Evolutionary conservation across 2,888 invertebrate species (phyloP).

Genomic region (Hirtodrosophila histrioides): DNA sequence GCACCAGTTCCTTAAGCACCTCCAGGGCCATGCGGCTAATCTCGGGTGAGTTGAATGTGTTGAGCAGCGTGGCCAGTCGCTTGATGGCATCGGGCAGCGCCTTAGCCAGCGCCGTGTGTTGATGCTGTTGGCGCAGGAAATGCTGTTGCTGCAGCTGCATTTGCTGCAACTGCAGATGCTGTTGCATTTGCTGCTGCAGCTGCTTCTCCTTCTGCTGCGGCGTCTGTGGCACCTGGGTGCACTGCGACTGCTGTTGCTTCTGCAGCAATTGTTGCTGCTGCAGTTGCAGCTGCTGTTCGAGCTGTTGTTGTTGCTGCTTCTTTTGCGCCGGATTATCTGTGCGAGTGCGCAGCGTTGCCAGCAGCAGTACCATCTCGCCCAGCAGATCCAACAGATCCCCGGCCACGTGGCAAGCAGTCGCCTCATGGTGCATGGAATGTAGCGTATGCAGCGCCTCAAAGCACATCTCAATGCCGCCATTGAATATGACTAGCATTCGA

Average conservation of each 20-base stretch:
- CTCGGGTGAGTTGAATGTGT: constrained; percentile 94
- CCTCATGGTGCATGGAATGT: constrained; percentile 97
- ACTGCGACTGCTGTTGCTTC: constrained; percentile 70
- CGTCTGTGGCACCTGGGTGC: constrained; percentile 71
- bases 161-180: constrained; percentile 77
- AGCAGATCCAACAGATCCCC: constrained; percentile 94
- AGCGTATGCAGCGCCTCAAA: constrained; percentile 93
- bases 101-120: constrained; percentile 86
- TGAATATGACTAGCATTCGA: constrained; percentile 94
- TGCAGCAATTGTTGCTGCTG: constrained; percentile 72
- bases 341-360: constrained; percentile 88
- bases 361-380: constrained; percentile 89
- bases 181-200: constrained; percentile 79
- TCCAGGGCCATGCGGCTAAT: constrained; percentile 92
- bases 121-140: constrained; percentile 79
- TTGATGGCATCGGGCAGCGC: constrained; percentile 95
- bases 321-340: constrained; percentile 82
- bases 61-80: constrained; percentile 93
- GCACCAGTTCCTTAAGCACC: constrained; percentile 84
- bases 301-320: constrained; percentile 76
- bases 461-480: constrained; percentile 90
- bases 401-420: constrained; percentile 93
- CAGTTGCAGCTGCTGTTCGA: constrained; percentile 73
- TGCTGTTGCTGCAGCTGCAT: constrained; percentile 81
- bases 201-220: constrained; percentile 80